Percentiles rank a stretch among this genome's conserved stretches.
Evolutionary conservation across 2,888 invertebrate genomes (phyloP).

Genomic region (Cheilosia impressa): DNA sequence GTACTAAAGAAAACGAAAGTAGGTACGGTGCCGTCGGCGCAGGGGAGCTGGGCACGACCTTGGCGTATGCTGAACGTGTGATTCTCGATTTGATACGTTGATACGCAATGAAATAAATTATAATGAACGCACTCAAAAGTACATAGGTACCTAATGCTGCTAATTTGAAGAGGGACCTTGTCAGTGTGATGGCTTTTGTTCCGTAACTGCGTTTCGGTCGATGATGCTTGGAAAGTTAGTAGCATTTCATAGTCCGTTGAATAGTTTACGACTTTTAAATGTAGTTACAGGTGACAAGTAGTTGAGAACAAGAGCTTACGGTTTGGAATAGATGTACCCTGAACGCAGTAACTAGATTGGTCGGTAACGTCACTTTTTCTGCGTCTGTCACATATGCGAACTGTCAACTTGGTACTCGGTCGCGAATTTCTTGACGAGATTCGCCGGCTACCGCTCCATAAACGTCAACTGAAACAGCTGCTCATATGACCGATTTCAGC

Average conservation of each 20-base stretch:
- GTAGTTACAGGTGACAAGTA: background rate
- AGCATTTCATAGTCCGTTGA: background rate
- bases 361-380: too few species aligned
- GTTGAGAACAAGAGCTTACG: too few species aligned
- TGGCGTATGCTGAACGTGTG: background rate
- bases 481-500: too few species aligned
- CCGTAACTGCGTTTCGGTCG: background rate
- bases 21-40: background rate
- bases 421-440: too few species aligned
- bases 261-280: background rate
- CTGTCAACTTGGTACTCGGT: too few species aligned
- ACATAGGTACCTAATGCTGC: background rate
- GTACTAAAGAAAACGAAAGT: background rate
- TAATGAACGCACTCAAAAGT: constrained; percentile 2
- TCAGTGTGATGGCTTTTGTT: background rate
- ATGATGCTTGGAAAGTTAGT: background rate
- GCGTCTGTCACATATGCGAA: too few species aligned
- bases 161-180: background rate
- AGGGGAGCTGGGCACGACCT: background rate
- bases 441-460: too few species aligned
- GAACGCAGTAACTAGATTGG: too few species aligned
- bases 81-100: background rate
- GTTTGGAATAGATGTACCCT: too few species aligned
- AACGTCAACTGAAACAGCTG: too few species aligned
- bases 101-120: constrained; percentile 10